Evolutionary conservation across 2,113 vertebrate species (phyloP).

Genomic region (Asarcornis scutulata): DNA sequence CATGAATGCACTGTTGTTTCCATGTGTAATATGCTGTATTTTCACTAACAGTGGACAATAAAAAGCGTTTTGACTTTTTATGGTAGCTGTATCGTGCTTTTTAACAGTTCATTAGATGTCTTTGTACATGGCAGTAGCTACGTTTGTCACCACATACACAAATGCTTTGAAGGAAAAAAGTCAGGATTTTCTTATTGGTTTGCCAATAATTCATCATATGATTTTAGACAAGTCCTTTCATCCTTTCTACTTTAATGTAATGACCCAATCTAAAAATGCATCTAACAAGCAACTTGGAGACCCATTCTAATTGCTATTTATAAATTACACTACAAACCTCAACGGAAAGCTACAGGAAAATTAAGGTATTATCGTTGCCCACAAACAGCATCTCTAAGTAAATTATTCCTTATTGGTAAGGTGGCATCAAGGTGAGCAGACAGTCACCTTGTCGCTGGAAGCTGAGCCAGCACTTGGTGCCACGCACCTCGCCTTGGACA

Average conservation of each 20-base stretch:
- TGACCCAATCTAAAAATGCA: constrained; percentile 16
- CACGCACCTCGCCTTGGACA: neutral
- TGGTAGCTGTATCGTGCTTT: neutral
- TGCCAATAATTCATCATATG: neutral
- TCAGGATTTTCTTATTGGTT: neutral
- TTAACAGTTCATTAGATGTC: neutral
- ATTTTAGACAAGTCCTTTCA: constrained; percentile 10
- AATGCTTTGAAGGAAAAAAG: neutral
- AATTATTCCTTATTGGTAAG: neutral
- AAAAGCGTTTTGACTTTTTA: constrained; percentile 60
- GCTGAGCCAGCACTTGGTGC: neutral
- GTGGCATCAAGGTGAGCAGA: constrained; percentile 1
- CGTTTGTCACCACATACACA: accelerated
- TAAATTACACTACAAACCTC: neutral
- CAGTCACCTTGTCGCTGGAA: constrained; percentile 24
- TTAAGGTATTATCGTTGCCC: neutral
- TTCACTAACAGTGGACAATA: constrained; percentile 67
- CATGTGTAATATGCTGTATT: constrained; percentile 24
- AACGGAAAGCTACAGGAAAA: constrained; percentile 4
- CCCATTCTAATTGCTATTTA: constrained; percentile 26
- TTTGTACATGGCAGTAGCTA: neutral
- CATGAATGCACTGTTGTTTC: constrained; percentile 15
- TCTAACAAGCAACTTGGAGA: neutral
- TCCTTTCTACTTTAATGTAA: neutral
- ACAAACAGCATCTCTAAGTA: neutral